These are phyloP conservation scores for Oenanthe melanoleuca DNA, from an alignment of 2,113 vertebrate species.

Conservation along the genomic window DNA sequence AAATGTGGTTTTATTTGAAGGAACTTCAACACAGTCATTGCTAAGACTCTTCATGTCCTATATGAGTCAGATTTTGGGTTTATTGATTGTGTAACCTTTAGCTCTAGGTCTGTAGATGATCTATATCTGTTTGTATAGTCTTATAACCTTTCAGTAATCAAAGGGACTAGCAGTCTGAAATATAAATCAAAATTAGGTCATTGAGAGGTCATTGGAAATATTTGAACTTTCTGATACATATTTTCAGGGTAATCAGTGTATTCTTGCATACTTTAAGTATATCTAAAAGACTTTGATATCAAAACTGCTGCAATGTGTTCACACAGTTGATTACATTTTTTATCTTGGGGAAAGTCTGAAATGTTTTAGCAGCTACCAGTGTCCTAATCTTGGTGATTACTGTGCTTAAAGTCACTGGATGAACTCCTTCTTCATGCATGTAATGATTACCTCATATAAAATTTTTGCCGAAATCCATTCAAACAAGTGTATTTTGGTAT, in stretches of 20 bases:
- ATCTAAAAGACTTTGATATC: neutral
- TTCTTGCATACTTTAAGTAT: neutral
- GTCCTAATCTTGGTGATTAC: neutral
- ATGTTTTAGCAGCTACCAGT: neutral
- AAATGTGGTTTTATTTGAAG: neutral
- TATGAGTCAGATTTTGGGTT: neutral
- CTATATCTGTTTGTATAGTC: rapidly evolving
- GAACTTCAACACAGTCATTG: neutral
- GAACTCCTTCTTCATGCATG: neutral
- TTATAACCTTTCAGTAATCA: neutral
- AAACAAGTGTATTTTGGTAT: neutral
- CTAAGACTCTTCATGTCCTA: neutral
- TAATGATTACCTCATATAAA: neutral
- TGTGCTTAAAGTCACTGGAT: neutral
- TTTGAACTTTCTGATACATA: neutral
- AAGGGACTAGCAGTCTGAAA: neutral
- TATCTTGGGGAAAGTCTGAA: rapidly evolving
- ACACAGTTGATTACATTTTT: neutral
- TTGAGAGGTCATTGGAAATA: neutral
- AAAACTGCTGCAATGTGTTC: neutral
- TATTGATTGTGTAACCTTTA: neutral
- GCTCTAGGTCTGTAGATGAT: neutral
- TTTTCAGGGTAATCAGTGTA: neutral
- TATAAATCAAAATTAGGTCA: neutral
- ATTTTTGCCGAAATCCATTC: neutral